Evolutionary conservation across 2,888 invertebrate genomes (phyloP).

Genomic region (Drepana falcataria): DNA sequence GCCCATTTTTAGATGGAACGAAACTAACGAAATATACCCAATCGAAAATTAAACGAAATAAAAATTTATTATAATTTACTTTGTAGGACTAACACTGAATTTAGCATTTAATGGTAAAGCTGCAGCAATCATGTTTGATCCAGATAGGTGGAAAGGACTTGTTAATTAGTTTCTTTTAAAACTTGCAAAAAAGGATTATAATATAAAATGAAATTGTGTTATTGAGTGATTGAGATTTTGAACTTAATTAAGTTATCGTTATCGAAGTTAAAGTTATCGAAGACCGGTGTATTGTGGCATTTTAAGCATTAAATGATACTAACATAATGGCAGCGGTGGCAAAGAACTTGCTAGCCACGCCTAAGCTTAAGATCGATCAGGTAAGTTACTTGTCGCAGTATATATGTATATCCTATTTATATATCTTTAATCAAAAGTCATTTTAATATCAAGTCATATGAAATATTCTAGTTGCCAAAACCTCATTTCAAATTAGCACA

Average conservation of each 20-base stretch:
- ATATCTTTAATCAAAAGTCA: slow-evolving; percentile 26
- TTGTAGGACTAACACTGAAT: slow-evolving; percentile 36
- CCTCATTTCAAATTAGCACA: not conserved
- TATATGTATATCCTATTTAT: not conserved
- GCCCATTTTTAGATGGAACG: slow-evolving; percentile 76
- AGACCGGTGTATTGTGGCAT: slow-evolving; percentile 57
- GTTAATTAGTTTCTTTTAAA: not conserved
- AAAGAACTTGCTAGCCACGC: slow-evolving; percentile 46
- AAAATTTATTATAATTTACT: slow-evolving; percentile 28
- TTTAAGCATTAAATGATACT: slow-evolving; percentile 44
- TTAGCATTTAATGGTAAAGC: slow-evolving; percentile 45
- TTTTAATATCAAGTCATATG: slow-evolving; percentile 17
- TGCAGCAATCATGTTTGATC: slow-evolving; percentile 18
- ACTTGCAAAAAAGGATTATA: not conserved
- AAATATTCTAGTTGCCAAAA: no score
- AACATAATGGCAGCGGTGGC: slow-evolving; percentile 62
- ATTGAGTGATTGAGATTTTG: slow-evolving; percentile 37
- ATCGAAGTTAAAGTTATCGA: slow-evolving; percentile 17
- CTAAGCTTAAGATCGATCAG: slow-evolving; percentile 36
- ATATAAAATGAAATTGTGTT: slow-evolving; percentile 27
- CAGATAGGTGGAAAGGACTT: slow-evolving; percentile 6
- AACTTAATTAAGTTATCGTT: slow-evolving; percentile 17
- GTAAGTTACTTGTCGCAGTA: slow-evolving; percentile 50
- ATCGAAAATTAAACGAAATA: slow-evolving; percentile 41
- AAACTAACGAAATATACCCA: slow-evolving; percentile 56